Evolutionary conservation across 2,797 vertebrate genomes (phyloP), one percentile per base, ranked within the genome.

Genomic region (Taenioides sp.): DNA sequence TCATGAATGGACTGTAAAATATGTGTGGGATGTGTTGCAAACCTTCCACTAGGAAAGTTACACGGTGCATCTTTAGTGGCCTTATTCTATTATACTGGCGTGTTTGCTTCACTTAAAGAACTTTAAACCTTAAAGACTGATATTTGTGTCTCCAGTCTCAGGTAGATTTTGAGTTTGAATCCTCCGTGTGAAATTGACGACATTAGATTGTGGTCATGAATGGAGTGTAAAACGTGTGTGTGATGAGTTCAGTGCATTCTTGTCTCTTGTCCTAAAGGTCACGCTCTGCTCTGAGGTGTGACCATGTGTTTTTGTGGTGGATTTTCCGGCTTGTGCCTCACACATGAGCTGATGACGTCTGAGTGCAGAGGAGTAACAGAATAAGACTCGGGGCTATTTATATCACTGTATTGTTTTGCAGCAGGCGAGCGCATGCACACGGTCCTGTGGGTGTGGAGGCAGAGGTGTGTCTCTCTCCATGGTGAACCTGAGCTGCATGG

Each of bases 341-440:
- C n/a, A 52, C 67, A 77, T 57, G 28, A 75, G 76, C 78, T 77
- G 84, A 87, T 77, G 84, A 87, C 77, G 71, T 84, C 76, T 69
- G 74, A 78, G 87, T 9, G 0, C 31, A 86, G 85, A 78, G 60
- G 80, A 77, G 68, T 55, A 73, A 74, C 9, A 37, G 31, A 7
- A 7, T 37, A 81, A 78, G 74, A 27, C 77, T 66, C 65, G 82
- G 60, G 27, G 37, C 88, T 91, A 91, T 89, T 90, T 91, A 83
- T 90, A 92, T 79, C 81, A 89, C 86, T 88, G 88, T 91, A 89
- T 81, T 75, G 62, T 14, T 43, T 22, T 70, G 60, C 79, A 80
- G 64, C 71, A 67, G 68, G 4, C 50, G 11, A 69, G 61, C 23
- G 43, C 75, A 68, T 2, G n/a, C 62, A 14, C 68, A 12, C 58